phyloP scores from a whole-genome alignment of 2,888 invertebrate genomes.

The Macrosoma leucophasiata region DNA sequence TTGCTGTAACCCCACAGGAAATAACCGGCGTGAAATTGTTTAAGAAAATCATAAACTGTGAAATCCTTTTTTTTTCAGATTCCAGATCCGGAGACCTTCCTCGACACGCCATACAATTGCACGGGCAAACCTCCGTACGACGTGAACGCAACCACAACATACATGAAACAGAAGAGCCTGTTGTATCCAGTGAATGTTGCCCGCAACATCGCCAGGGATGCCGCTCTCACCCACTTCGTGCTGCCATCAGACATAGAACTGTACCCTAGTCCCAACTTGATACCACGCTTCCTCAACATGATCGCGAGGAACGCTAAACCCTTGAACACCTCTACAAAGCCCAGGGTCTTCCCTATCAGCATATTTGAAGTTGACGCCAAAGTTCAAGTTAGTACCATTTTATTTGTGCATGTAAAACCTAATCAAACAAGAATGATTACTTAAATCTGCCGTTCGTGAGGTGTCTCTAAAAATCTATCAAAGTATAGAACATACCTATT shows the following conservation, averaged over 20 bases:
- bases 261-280: slow-evolving; percentile 89
- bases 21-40: no score
- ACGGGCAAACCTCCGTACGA: slow-evolving; percentile 81
- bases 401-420: no score
- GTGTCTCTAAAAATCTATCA: no score
- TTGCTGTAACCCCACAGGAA: no score
- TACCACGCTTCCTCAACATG: slow-evolving; percentile 89
- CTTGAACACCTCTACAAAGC: slow-evolving; percentile 66
- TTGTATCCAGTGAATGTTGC: slow-evolving; percentile 94
- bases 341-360: slow-evolving; percentile 89
- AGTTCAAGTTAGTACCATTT: slow-evolving; percentile 44
- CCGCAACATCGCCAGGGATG: slow-evolving; percentile 90
- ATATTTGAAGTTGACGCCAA: slow-evolving; percentile 89
- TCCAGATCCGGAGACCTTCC: slow-evolving; percentile 78
- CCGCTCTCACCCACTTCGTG: slow-evolving; percentile 87
- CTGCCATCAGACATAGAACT: slow-evolving; percentile 93
- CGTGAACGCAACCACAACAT: slow-evolving; percentile 79
- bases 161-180: slow-evolving; percentile 86
- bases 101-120: slow-evolving; percentile 82
- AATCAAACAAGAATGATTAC: no score
- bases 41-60: no score
- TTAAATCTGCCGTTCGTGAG: no score
- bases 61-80: slow-evolving; percentile 77
- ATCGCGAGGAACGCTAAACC: slow-evolving; percentile 83
- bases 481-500: no score